These are phyloP conservation scores for Tuberolachnus salignus DNA, from an alignment of 2,888 invertebrate genomes.

Conservation along the genomic window DNA sequence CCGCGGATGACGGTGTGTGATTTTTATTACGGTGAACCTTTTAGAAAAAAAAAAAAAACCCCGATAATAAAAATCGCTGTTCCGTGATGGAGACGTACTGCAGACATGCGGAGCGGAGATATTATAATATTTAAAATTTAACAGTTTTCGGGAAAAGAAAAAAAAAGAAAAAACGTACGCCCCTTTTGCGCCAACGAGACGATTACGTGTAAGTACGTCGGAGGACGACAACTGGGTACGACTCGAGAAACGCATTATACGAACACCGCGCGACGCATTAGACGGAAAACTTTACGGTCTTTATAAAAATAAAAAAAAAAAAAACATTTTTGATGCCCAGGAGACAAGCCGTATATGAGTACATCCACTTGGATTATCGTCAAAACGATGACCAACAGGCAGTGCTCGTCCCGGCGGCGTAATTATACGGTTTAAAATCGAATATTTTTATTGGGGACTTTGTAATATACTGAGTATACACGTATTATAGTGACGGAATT, in stretches of 20 bases:
- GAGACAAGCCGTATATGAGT: too few relatives aligned
- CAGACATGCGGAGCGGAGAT: not conserved
- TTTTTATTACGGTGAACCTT: constrained; percentile 52
- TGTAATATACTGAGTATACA: too few relatives aligned
- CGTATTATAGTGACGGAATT: too few relatives aligned
- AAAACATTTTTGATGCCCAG: too few relatives aligned
- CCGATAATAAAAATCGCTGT: constrained; percentile 42
- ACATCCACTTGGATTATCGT: too few relatives aligned
- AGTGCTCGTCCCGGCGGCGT: too few relatives aligned
- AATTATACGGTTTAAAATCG: too few relatives aligned
- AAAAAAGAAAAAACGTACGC: constrained; percentile 24
- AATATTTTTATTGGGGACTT: too few relatives aligned
- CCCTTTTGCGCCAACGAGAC: not conserved
- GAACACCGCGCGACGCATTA: too few relatives aligned
- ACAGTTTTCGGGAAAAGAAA: constrained; percentile 35
- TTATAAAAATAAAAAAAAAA: too few relatives aligned
- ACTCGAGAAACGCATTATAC: constrained; percentile 19
- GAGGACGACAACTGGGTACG: not conserved
- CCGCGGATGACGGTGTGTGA: constrained; percentile 2
- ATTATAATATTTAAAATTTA: constrained; percentile 20
- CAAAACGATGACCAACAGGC: too few relatives aligned
- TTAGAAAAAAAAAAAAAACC: constrained; percentile 32
- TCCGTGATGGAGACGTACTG: not conserved
- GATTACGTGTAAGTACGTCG: constrained; percentile 5
- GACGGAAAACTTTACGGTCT: too few relatives aligned